phyloP scores from a whole-genome alignment of 2,113 vertebrate genomes.

The Noctilio leporinus region DNA sequence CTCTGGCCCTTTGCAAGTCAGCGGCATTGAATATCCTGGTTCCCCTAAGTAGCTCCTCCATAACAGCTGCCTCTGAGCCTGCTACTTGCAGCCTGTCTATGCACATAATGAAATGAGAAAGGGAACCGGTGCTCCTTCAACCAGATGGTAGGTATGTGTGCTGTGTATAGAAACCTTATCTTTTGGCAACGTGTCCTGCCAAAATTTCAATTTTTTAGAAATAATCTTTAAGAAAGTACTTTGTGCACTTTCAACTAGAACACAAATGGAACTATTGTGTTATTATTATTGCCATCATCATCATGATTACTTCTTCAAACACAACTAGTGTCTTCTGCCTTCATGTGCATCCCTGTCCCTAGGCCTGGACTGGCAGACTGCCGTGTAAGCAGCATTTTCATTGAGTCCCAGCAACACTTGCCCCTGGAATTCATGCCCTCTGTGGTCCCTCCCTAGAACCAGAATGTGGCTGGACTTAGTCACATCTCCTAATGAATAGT shows the following conservation, averaged over 20 bases:
- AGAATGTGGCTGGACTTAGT: not conserved
- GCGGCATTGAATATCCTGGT: not conserved
- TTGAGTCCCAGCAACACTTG: rapidly evolving
- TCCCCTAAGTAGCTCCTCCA: not conserved
- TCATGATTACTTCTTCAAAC: not conserved
- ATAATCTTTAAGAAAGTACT: not conserved
- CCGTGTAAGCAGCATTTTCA: not conserved
- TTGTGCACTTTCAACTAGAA: too few relatives aligned
- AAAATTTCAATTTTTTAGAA: not conserved
- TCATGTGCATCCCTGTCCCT: rapidly evolving
- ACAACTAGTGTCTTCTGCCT: rapidly evolving
- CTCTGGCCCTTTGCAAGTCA: slow-evolving; percentile 21
- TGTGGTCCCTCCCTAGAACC: too few relatives aligned
- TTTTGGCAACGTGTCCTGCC: not conserved
- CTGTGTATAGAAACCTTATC: not conserved
- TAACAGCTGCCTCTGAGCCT: not conserved
- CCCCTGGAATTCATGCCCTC: rapidly evolving
- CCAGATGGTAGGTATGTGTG: not conserved
- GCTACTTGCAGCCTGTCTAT: slow-evolving; percentile 22
- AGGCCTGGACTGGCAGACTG: not conserved
- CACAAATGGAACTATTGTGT: not conserved
- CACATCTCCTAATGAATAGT: not conserved
- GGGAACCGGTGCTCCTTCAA: not conserved
- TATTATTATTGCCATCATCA: rapidly evolving
- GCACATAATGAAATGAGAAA: slow-evolving; percentile 7